phyloP scores from a whole-genome alignment of 2,888 invertebrate species.

The Epsilonema sp. region DNA sequence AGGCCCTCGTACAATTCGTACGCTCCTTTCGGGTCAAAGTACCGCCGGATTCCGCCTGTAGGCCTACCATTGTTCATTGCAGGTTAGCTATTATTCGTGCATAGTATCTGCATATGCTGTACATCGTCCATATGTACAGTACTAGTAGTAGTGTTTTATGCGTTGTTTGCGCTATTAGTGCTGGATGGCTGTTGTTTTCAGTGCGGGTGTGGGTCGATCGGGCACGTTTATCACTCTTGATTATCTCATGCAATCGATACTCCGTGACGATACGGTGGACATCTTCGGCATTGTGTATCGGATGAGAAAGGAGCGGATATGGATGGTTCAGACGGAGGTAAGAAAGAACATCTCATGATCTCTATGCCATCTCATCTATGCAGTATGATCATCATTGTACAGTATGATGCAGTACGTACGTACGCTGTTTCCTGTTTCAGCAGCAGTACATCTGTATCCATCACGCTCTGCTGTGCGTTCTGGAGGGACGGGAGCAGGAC shows the following conservation, averaged over 20 bases:
- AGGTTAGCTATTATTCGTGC: no score
- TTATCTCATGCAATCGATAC: conserved; percentile 68
- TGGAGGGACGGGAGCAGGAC: conserved; percentile 62
- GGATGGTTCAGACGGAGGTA: conserved; percentile 56
- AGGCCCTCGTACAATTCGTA: conserved; percentile 75
- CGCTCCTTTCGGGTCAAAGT: conserved; percentile 75
- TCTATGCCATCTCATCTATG: no score
- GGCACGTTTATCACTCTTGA: conserved; percentile 93
- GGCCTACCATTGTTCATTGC: conserved; percentile 86
- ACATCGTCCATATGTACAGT: no score
- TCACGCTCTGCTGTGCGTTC: conserved; percentile 78
- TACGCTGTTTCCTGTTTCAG: no score
- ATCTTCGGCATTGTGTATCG: conserved; percentile 87
- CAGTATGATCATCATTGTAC: no score
- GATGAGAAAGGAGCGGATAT: conserved; percentile 86
- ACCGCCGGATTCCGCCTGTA: conserved; percentile 32
- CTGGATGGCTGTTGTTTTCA: no score
- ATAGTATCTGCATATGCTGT: no score
- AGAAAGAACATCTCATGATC: no score
- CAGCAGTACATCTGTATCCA: conserved; percentile 98
- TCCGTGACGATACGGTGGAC: conserved; percentile 48
- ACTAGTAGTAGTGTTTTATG: no score
- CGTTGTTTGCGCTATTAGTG: no score
- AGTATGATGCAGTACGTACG: no score
- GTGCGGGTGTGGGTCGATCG: conserved; percentile 48